These are phyloP conservation scores for Narcine bancroftii DNA, from an alignment of 2,113 vertebrate genomes.

Conservation along the genomic window DNA sequence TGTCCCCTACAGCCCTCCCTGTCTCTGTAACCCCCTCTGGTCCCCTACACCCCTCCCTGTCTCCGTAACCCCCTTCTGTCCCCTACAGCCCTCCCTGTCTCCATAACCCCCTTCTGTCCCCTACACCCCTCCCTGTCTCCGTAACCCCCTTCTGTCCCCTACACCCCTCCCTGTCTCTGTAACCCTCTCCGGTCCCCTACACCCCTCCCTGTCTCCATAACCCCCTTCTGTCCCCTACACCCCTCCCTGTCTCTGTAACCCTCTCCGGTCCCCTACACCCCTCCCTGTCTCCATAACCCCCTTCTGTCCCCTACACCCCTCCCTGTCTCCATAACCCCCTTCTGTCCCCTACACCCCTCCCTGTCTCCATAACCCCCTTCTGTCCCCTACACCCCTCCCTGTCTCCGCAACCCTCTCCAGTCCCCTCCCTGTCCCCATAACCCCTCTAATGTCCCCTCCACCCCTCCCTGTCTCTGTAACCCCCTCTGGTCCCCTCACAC, in stretches of 20 bases:
- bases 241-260: neutral
- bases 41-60: too few species aligned
- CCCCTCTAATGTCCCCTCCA: too few species aligned
- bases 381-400: neutral
- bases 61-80: too few species aligned
- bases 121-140: too few species aligned
- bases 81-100: too few species aligned
- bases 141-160: too few species aligned
- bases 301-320: neutral
- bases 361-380: neutral
- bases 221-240: neutral
- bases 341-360: neutral
- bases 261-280: neutral
- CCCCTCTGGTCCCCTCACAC: neutral
- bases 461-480: too few species aligned
- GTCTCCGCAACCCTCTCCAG: neutral
- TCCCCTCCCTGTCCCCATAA: neutral
- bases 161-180: too few species aligned
- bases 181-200: too few species aligned
- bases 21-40: too few species aligned
- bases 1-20: neutral
- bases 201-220: too few species aligned
- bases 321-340: neutral
- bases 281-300: neutral
- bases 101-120: too few species aligned